These are phyloP conservation scores for Geophilus truncorum DNA, from an alignment of 2,888 invertebrate genomes.

Conservation along the genomic window DNA sequence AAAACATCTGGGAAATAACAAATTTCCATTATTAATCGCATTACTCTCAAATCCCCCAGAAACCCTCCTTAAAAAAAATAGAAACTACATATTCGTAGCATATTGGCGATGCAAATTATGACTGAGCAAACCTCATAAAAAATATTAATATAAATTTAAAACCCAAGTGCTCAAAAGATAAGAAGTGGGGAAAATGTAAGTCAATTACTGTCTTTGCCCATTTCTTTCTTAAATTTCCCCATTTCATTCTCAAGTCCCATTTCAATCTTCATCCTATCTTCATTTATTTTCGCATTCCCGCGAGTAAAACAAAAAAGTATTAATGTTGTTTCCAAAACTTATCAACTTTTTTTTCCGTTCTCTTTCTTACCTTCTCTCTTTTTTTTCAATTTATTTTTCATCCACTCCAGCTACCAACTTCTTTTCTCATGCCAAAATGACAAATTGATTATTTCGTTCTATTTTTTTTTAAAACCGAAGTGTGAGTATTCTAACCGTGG, in stretches of 20 bases:
- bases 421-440: neutral
- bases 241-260: constrained; percentile 21
- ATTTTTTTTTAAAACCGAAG: neutral
- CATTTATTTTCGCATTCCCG: constrained; percentile 17
- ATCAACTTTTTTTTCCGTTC: neutral
- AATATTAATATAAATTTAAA: constrained; percentile 8
- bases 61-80: too few species aligned
- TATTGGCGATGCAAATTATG: neutral
- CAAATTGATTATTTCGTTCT: neutral
- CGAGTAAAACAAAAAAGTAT: constrained; percentile 27
- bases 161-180: constrained; percentile 1
- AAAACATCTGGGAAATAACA: neutral
- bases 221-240: constrained; percentile 16
- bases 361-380: neutral
- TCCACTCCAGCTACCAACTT: neutral
- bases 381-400: neutral
- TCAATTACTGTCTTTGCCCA: constrained; percentile 27
- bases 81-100: neutral
- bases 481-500: too few species aligned
- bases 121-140: neutral
- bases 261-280: constrained; percentile 25
- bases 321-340: constrained; percentile 24
- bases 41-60: too few species aligned
- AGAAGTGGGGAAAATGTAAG: constrained; percentile 2
- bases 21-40: neutral